phyloP scores from a whole-genome alignment of 2,888 invertebrate genomes.

The Eupithecia exiguata region DNA sequence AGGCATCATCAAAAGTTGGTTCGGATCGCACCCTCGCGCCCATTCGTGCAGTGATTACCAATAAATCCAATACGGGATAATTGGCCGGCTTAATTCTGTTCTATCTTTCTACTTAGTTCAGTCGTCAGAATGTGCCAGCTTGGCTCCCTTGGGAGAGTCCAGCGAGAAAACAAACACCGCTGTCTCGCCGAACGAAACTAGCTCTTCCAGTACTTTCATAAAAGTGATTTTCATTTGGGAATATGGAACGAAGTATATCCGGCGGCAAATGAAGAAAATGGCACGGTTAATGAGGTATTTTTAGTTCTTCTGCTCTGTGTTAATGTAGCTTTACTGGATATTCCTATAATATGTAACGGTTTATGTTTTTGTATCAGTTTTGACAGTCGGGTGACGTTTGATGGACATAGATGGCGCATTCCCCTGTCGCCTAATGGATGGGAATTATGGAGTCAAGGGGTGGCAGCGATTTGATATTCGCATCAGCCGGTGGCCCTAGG shows the following conservation, averaged over 20 bases:
- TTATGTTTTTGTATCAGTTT: conserved; percentile 43
- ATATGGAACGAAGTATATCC: conserved; percentile 57
- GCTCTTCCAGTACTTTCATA: conserved; percentile 60
- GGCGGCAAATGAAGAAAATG: conserved; percentile 71
- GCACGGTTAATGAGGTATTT: conserved; percentile 72
- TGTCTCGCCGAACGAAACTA: conserved; percentile 68
- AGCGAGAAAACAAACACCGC: conserved; percentile 72
- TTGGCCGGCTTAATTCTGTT: conserved; percentile 84
- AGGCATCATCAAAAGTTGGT: conserved; percentile 83
- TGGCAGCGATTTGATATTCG: conserved; percentile 80
- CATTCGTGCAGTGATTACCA: conserved; percentile 84
- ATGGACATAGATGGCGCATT: conserved; percentile 67
- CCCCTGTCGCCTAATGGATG: conserved; percentile 73
- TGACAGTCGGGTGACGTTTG: conserved; percentile 54
- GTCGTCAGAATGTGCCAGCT: conserved; percentile 84
- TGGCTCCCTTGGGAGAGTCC: conserved; percentile 81
- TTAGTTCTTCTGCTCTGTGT: conserved; percentile 55
- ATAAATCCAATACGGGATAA: conserved; percentile 85
- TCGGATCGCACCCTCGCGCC: conserved; percentile 83
- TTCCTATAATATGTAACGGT: conserved; percentile 23
- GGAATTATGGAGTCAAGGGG: conserved; percentile 76
- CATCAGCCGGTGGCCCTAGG: conserved; percentile 72
- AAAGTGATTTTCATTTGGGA: conserved; percentile 62
- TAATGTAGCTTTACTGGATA: conserved; percentile 41
- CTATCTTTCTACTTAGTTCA: conserved; percentile 85